Conservation (phyloP, 53 echinoderm and acorn worm species). For the Luidia sarsii region DNA sequence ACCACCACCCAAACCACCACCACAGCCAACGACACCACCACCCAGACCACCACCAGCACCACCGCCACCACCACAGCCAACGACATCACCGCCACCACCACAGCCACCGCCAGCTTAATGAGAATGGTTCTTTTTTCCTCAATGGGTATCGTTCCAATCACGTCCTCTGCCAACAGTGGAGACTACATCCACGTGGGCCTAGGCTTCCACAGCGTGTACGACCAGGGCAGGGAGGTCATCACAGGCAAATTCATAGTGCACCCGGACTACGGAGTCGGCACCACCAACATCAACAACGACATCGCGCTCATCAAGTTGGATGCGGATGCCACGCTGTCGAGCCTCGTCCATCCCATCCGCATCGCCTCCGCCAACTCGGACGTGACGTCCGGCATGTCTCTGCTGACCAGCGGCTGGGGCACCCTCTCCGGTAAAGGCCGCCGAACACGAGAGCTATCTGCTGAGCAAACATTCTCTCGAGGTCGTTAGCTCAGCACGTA, state of each 20-base stretch:
- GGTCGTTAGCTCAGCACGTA: no score
- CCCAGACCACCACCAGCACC: background rate
- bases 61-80: background rate
- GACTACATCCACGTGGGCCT: slow-evolving; percentile 9
- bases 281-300: slow-evolving; percentile 6
- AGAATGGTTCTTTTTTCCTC: no score
- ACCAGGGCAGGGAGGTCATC: background rate
- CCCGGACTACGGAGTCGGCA: background rate
- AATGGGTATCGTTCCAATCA: no score
- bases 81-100: no score
- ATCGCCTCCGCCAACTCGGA: background rate
- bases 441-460: no score
- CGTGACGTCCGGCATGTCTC: background rate
- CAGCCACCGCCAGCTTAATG: no score
- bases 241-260: background rate
- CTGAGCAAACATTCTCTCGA: no score
- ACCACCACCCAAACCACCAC: no score
- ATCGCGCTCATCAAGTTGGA: slow-evolving; percentile 27
- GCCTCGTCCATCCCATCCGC: background rate
- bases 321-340: background rate
- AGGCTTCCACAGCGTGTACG: slow-evolving; percentile 1
- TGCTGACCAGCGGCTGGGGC: slow-evolving; percentile 37
- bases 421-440: slow-evolving; percentile 3
- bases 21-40: no score
- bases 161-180: background rate